phyloP scores from a whole-genome alignment of 2,797 vertebrate genomes.

The Syngnathus acus region DNA sequence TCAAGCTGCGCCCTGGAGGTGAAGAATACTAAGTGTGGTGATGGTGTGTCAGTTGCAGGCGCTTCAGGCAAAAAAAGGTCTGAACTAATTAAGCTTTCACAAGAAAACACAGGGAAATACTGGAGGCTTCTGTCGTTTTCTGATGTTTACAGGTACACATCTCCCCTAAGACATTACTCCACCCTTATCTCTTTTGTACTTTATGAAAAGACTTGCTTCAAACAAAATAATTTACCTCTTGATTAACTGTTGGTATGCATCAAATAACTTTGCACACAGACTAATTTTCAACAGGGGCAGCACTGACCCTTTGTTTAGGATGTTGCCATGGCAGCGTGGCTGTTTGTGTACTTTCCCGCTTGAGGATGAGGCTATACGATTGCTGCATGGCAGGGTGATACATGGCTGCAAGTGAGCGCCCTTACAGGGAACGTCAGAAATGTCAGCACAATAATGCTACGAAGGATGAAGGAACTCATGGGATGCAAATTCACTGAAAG shows the following conservation, averaged over 20 bases:
- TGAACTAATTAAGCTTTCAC: conserved; percentile 32
- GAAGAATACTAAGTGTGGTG: conserved; percentile 26
- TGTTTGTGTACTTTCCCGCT: conserved; percentile 17
- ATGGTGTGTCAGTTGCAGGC: conserved; percentile 33
- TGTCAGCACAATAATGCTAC: conserved; percentile 1
- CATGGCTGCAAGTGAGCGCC: conserved; percentile 6
- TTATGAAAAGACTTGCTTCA: background rate
- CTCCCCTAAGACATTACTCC: background rate
- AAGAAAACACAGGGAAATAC: background rate
- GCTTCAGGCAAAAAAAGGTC: conserved; percentile 31
- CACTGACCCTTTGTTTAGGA: conserved; percentile 44
- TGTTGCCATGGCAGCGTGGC: conserved; percentile 19
- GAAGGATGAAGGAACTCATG: conserved; percentile 2
- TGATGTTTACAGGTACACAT: background rate
- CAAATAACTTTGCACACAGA: background rate
- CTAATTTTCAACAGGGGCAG: conserved; percentile 35
- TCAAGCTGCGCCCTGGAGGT: conserved; percentile 30
- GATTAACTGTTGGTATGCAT: background rate
- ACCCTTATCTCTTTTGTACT: background rate
- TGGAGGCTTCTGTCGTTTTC: background rate
- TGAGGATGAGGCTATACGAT: conserved; percentile 10
- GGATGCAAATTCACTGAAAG: background rate
- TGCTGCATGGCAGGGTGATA: background rate
- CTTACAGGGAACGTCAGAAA: conserved; percentile 5
- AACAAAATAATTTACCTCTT: background rate